phyloP scores from a whole-genome alignment of 2,113 vertebrate genomes.

The Poeciliopsis turrubarensis region DNA sequence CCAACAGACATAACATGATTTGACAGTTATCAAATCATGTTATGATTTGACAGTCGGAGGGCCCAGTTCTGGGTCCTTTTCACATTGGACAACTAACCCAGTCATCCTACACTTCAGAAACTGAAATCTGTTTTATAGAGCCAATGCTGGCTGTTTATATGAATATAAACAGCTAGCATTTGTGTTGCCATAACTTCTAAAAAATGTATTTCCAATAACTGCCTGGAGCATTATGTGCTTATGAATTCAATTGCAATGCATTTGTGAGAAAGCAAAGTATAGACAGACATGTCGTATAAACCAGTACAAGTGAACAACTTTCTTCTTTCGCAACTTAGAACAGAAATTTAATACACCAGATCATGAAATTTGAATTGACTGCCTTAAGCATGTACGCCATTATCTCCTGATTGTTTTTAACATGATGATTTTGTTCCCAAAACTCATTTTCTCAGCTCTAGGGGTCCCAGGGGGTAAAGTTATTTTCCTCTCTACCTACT shows the following conservation, averaged over 20 bases:
- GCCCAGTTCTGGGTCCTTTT: too few species aligned
- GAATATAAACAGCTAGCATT: not conserved
- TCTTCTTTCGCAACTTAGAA: not conserved
- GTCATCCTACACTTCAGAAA: too few species aligned
- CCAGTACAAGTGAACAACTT: not conserved
- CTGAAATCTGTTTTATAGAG: too few species aligned
- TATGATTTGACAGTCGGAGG: too few species aligned
- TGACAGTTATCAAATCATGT: too few species aligned
- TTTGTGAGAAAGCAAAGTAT: not conserved
- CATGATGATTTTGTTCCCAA: constrained; percentile 12
- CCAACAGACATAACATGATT: too few species aligned
- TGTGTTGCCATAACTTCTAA: constrained; percentile 5
- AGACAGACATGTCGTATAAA: not conserved
- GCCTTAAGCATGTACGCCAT: constrained; percentile 2
- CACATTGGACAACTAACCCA: too few species aligned
- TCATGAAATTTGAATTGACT: constrained; percentile 27
- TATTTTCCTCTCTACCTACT: constrained; percentile 6
- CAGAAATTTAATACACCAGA: constrained; percentile 11
- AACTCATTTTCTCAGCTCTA: not conserved
- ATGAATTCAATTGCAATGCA: not conserved
- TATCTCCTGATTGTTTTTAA: constrained; percentile 14
- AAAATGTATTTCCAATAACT: constrained; percentile 6
- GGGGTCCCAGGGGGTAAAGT: constrained; percentile 8
- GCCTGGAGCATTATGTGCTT: not conserved
- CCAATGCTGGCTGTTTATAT: too few species aligned